Percentiles rank a stretch among this genome's conserved stretches.
These are phyloP conservation scores for Scolopax mira DNA, from an alignment of 2,113 vertebrate genomes.

Conservation along the genomic window DNA sequence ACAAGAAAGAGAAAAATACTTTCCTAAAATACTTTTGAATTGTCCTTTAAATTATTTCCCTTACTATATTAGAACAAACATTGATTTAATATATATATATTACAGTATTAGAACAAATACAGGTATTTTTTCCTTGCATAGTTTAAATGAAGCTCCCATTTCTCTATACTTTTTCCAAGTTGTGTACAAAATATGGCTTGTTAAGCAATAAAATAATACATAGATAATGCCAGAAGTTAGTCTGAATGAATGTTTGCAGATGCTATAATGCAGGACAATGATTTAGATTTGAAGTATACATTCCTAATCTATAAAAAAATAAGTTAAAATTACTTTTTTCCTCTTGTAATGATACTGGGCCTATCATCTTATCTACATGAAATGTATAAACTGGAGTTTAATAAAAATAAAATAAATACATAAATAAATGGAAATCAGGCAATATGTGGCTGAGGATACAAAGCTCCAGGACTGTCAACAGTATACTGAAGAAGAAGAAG, in stretches of 20 bases:
- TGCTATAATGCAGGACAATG: not conserved
- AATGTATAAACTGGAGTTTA: not conserved
- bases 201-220: not conserved
- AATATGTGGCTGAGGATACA: not conserved
- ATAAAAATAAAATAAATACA: not conserved
- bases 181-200: not conserved
- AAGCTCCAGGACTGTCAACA: not conserved
- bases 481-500: not conserved
- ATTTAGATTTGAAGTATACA: not conserved
- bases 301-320: not conserved
- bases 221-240: not conserved
- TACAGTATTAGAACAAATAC: not conserved
- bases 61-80: not conserved
- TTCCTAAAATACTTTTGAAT: not conserved
- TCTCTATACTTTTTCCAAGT: not conserved
- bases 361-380: not conserved
- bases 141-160: not conserved
- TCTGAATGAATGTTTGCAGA: not conserved
- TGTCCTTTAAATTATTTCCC: not conserved
- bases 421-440: not conserved
- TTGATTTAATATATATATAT: not conserved
- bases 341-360: not conserved
- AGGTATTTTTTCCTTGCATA: not conserved
- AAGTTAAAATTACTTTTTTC: not conserved
- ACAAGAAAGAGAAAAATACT: not conserved